Evolutionary conservation across 2,888 invertebrate genomes (phyloP), one percentile per base, ranked within the genome.

Genomic region (Quadriops clusia): DNA sequence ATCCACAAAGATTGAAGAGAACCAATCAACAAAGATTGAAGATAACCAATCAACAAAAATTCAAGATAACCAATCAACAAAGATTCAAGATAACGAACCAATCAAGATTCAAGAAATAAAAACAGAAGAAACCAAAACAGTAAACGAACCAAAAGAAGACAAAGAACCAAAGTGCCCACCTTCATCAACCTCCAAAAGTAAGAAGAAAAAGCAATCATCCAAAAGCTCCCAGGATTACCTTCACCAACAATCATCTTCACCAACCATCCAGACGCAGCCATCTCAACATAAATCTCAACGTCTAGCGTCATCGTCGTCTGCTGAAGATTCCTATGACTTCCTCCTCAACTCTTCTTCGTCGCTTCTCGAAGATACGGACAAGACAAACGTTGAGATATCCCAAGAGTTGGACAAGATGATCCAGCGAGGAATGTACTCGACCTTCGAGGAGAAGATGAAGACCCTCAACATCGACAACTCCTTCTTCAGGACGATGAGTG

Each of bases 341-440:
- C 42, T 56, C 2, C 36, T 54, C 12, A 54, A 53, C 30, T n/a
- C n/a, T n/a, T n/a, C n/a, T n/a, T 43, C 42, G 7, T 43, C 43
- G 8, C 22, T 38, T 12, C 25, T 43, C 20, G 42, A 45, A 30
- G 46, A 53, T 29, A n/a, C n/a, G n/a, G 53, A 54, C 10, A 58
- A 57, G 37, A 59, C 60, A 1, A 58, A 58, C 37, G 47, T 55
- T 12, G 59, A 61, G 35, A 50, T 61, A 6, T 59, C 60, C 1
- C 47, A 56, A 36, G 62, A 61, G 42, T 36, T 62, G 17, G 60
- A 61, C 32, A 51, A 52, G 32, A 51, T 61, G 34, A 62, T 62
- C 23, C 59, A 59, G 28, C 53, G 55, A 17, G 59, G 61, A 3
- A 52, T 62, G 45, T 60, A 54, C 44, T 54, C 43, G 35, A 57